phyloP scores from a whole-genome alignment of 1,140 invertebrate genomes.

The Ceratina japonica region DNA sequence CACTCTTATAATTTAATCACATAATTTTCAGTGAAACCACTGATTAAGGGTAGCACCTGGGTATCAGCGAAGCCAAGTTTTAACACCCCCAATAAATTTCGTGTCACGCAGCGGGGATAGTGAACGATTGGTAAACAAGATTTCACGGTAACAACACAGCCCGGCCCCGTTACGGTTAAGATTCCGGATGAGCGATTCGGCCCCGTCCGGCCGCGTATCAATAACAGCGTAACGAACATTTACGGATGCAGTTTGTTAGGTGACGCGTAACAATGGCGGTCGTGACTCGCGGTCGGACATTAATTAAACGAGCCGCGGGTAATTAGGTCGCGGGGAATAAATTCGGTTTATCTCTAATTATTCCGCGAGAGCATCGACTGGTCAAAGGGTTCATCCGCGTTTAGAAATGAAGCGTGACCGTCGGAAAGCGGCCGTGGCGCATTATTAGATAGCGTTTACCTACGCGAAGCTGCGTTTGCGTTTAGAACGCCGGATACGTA shows the following conservation, averaged over 20 bases:
- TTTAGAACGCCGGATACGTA: constrained; percentile 6
- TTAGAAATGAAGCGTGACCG: constrained; percentile 4
- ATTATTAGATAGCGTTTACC: constrained; percentile 52
- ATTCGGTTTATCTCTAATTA: constrained; percentile 67
- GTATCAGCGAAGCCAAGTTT: neutral
- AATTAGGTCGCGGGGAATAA: constrained; percentile 65
- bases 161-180: constrained; percentile 8
- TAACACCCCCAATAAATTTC: too few species aligned
- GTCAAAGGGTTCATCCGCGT: constrained; percentile 55
- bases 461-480: constrained; percentile 26
- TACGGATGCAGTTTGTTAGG: constrained; percentile 43
- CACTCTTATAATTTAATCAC: too few species aligned
- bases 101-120: constrained; percentile 7
- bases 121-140: constrained; percentile 19
- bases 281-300: constrained; percentile 57
- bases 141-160: constrained; percentile 7
- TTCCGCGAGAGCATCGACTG: constrained; percentile 42
- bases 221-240: constrained; percentile 45
- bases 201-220: constrained; percentile 31
- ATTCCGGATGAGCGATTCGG: constrained; percentile 21
- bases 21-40: too few species aligned
- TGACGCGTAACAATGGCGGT: constrained; percentile 50
- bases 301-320: constrained; percentile 63
- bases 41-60: too few species aligned
- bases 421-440: constrained; percentile 3